A percentile compares a stretch with the other conserved stretches of the same genome.
Evolutionary conservation across 2,797 vertebrate genomes (phyloP).

Genomic region (Bufotes viridis): DNA sequence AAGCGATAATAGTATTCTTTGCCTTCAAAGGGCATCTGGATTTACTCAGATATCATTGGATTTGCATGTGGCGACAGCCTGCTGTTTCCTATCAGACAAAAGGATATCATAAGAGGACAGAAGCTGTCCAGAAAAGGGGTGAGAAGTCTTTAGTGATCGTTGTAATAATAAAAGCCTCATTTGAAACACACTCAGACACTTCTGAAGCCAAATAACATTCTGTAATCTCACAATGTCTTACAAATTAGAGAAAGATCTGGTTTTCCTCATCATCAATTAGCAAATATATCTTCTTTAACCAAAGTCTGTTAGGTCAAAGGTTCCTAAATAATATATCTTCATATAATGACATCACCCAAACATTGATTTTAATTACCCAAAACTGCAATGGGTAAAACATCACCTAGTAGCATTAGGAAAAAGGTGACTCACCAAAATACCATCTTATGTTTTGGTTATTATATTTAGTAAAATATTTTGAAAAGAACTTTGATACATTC

Average conservation of each 20-base stretch:
- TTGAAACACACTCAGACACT: slow-evolving; percentile 63
- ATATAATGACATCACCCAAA: slow-evolving; percentile 36
- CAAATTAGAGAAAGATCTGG: slow-evolving; percentile 63
- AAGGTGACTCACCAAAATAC: not conserved
- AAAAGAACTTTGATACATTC: not conserved
- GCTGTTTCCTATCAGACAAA: slow-evolving; percentile 60
- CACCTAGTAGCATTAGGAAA: slow-evolving; percentile 28
- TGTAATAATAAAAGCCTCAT: slow-evolving; percentile 60
- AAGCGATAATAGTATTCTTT: not conserved
- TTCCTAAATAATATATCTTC: slow-evolving; percentile 27
- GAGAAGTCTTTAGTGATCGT: slow-evolving; percentile 48
- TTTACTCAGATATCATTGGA: slow-evolving; percentile 46
- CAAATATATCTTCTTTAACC: slow-evolving; percentile 47
- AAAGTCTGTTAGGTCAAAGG: slow-evolving; percentile 21
- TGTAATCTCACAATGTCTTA: slow-evolving; percentile 64
- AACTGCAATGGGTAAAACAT: not conserved
- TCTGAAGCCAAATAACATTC: slow-evolving; percentile 59
- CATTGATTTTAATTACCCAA: slow-evolving; percentile 35
- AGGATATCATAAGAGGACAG: slow-evolving; percentile 53
- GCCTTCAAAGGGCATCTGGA: slow-evolving; percentile 58
- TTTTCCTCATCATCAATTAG: slow-evolving; percentile 69
- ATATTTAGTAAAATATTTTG: not conserved
- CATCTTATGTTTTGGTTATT: not conserved
- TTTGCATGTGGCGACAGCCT: slow-evolving; percentile 56
- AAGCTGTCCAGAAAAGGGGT: slow-evolving; percentile 64